Evolutionary conservation across 2,113 vertebrate genomes (phyloP), one percentile per base, ranked within the genome.

Genomic region (Alethe castanea): DNA sequence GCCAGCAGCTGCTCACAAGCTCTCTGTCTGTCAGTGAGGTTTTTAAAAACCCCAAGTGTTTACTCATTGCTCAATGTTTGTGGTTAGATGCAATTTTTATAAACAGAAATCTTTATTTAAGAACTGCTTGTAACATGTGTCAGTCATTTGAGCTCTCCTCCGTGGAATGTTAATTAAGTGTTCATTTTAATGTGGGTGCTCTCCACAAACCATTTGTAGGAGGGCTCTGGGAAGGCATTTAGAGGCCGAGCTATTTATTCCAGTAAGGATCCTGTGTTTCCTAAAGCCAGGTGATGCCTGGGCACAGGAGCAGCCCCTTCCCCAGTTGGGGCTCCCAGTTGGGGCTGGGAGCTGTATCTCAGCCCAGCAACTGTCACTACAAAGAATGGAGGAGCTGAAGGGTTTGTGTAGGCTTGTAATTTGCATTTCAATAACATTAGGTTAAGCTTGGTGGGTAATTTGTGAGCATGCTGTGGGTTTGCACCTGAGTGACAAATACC

Each of bases 361-460:
- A 48, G 9, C 53, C 1, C 2, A 26, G 74, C 0, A 2, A 12
- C 25, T 59, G 19, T 15, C 88, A 19, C 19, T 26, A 36, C 3
- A 2, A 17, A 67, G 50, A 62, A n/a, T 5, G 35, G 59, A 93
- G 74, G 45, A 94, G 54, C 87, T 66, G 87, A 76, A 85, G 66
- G 50, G n/a, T 66, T 35, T 35, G 66, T 0, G 57, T 91, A 22
- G 90, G 92, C 52, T 61, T 35, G 6, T 64, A 3, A 92, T 94
- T 94, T 91, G 90, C 88, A 83, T 95, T 91, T 93, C 44, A 96
- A 74, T 90, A 56, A 11, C 56, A 8, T 23, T 38, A 36, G 57
- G 73, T 77, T 35, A 47, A 78, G 42, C 81, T 92, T 22, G 31
- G 22, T 60, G 66, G 69, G 14, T 78, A 77, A 90, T 88, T n/a